Evolutionary conservation across 2,888 invertebrate species (phyloP), one percentile per base, ranked within the genome.

Genomic region (Trachelus iudaicus): DNA sequence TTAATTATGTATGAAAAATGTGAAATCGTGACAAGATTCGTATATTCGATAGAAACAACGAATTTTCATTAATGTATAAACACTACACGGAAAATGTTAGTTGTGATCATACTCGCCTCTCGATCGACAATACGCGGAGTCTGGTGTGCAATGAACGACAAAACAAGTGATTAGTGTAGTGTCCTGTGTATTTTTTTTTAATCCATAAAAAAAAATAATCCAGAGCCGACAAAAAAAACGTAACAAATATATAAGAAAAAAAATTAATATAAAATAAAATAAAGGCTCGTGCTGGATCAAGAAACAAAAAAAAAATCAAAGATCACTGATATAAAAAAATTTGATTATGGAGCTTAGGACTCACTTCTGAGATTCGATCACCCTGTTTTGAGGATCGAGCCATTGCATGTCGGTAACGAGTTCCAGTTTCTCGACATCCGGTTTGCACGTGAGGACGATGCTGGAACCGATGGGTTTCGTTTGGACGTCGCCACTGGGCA

Each of bases 401-500:
- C 97, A 97, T 88, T 96, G 95, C 73, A 97, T 94, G 87, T 96
- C 94, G 40, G 94, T 94, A 77, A 97, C 94, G 69, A 96, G 92
- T 11, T 92, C 92, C 3, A 94, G 93, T 86, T 96, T 94, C 0
- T 94, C 94, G 1, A 95, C 96, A 76, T 94, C 94, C 6, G 96
- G 95, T 85, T 94, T 94, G 90, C 97, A 97, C 9, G 97, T 96
- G 82, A 97, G 92, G 75, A 96, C 94, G 79, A 96, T 93, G 69
- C 95, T 94, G 87, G 95, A 94, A 76, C 96, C 96, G 15, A 97
- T 94, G 71, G 96, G 94, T 84, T 95, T 96, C 23, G 94, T 94
- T 89, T 96, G 95, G 78, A 94, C 93, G 78, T 94, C 93, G 85
- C 94, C 94, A 83, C 92, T 93, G 15, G 97, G 97, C 84, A 94